Conservation (phyloP, 2,888 invertebrate species). For the Brachypalpus laphriformis region DNA sequence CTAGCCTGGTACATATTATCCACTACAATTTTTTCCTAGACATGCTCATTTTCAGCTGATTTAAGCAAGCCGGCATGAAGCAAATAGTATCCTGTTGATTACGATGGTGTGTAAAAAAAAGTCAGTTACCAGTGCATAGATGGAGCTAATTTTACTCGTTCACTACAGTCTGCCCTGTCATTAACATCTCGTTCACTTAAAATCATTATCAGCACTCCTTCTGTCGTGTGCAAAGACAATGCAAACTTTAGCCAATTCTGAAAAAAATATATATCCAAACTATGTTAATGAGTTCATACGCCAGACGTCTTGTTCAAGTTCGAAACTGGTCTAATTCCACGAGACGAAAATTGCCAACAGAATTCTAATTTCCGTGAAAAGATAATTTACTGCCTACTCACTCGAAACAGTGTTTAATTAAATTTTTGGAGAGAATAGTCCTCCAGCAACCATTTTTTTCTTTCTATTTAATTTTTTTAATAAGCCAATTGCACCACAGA, state of each 20-base stretch:
- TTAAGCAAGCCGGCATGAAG: no score
- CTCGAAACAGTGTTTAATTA: conserved; percentile 57
- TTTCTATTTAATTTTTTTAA: neutral
- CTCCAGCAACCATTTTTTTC: conserved; percentile 3
- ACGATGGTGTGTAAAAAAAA: no score
- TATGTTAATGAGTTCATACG: conserved; percentile 39
- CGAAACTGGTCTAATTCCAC: neutral
- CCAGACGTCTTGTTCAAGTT: conserved; percentile 4
- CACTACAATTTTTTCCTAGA: no score
- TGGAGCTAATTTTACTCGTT: no score
- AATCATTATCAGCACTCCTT: neutral
- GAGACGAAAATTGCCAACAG: conserved; percentile 22
- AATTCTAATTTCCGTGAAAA: conserved; percentile 48
- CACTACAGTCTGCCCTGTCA: no score
- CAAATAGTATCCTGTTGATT: no score
- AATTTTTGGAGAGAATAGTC: conserved; percentile 15
- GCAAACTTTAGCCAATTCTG: neutral
- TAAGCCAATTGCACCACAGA: conserved; percentile 48
- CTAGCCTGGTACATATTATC: no score
- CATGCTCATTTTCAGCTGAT: no score
- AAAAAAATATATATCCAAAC: neutral
- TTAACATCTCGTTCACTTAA: no score
- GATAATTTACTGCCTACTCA: conserved; percentile 41
- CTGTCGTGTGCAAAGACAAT: neutral
- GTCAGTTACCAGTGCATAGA: no score